Conservation (phyloP, 2,888 invertebrate species). For the Volucella inflata region DNA sequence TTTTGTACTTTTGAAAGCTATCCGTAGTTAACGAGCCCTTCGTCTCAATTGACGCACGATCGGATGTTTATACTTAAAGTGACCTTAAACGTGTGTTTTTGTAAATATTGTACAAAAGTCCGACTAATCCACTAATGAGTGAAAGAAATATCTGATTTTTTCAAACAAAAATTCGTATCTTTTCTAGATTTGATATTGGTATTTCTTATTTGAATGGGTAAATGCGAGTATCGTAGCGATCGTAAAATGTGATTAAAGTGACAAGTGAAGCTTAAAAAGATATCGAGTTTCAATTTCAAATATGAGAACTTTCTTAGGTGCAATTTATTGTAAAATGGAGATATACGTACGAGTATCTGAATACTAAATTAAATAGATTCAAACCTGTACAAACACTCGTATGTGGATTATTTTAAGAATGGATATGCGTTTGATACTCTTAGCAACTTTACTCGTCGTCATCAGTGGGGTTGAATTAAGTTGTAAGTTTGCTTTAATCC, state of each 20-base stretch:
- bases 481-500: conserved; percentile 50
- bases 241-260: conserved; percentile 34
- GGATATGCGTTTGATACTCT: conserved; percentile 59
- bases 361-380: conserved; percentile 16
- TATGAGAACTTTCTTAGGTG: conserved; percentile 49
- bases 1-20: conserved; percentile 2
- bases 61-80: conserved; percentile 44
- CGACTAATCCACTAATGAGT: no score
- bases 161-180: no score
- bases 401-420: conserved; percentile 61
- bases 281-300: conserved; percentile 56
- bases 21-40: conserved; percentile 41
- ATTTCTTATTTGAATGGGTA: conserved; percentile 16
- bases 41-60: conserved; percentile 14
- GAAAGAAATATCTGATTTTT: no score
- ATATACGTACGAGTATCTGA: conserved; percentile 29
- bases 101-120: no score
- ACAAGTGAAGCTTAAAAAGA: conserved; percentile 39
- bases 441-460: conserved; percentile 52
- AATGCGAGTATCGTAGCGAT: conserved; percentile 11
- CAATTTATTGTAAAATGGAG: conserved; percentile 47
- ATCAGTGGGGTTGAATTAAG: conserved; percentile 38
- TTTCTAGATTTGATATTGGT: no score
- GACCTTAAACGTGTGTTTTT: conserved; percentile 31
- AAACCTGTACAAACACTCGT: conserved; percentile 25